Evolutionary conservation across 2,888 invertebrate species (phyloP).

Genomic region (Tridacna crocea): DNA sequence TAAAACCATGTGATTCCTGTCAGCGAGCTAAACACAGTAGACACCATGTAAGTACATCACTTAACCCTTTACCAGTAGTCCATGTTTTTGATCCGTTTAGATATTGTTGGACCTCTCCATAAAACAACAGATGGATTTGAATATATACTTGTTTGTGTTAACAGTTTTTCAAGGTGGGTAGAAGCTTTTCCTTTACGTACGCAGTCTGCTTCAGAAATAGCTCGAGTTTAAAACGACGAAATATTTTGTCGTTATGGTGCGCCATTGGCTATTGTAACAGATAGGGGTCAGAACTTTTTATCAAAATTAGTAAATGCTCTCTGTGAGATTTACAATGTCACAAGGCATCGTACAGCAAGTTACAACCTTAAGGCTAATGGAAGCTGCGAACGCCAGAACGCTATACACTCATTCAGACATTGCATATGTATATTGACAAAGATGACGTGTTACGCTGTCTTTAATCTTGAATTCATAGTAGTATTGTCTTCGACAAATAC

Average conservation of each 20-base stretch:
- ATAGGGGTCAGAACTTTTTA: slow-evolving; percentile 32
- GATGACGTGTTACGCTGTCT: no score
- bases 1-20: slow-evolving; percentile 45
- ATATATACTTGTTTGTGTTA: slow-evolving; percentile 34
- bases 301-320: neutral
- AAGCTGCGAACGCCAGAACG: slow-evolving; percentile 61
- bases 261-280: slow-evolving; percentile 41
- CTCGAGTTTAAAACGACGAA: slow-evolving; percentile 43
- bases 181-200: slow-evolving; percentile 43
- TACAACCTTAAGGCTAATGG: slow-evolving; percentile 58
- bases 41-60: slow-evolving; percentile 40
- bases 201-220: slow-evolving; percentile 44
- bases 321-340: slow-evolving; percentile 3
- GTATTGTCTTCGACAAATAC: no score
- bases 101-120: slow-evolving; percentile 49
- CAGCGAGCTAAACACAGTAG: slow-evolving; percentile 43
- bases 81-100: slow-evolving; percentile 48
- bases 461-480: no score
- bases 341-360: slow-evolving; percentile 39
- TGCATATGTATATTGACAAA: slow-evolving; percentile 47
- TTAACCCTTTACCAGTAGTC: slow-evolving; percentile 51
- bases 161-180: slow-evolving; percentile 46
- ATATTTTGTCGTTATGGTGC: slow-evolving; percentile 57
- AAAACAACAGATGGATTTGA: slow-evolving; percentile 46
- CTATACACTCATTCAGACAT: slow-evolving; percentile 53